These are phyloP conservation scores for Masticophis lateralis DNA, from an alignment of 2,797 vertebrate genomes.

Conservation along the genomic window DNA sequence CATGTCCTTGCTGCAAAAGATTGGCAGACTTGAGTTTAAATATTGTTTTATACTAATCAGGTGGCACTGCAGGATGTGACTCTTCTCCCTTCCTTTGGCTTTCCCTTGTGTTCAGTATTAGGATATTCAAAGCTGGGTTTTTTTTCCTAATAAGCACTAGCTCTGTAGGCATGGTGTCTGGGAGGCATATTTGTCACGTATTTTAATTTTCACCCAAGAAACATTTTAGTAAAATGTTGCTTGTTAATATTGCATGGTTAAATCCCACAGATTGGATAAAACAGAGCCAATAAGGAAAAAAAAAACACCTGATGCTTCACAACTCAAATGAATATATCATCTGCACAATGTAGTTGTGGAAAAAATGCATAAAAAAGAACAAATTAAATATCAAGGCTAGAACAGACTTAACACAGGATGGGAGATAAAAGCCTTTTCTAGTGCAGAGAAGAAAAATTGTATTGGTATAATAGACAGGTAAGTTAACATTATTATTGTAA, in stretches of 20 bases:
- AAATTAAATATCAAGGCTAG: conserved; percentile 63
- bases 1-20: not conserved
- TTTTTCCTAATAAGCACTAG: not conserved
- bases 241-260: conserved; percentile 57
- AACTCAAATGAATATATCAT: conserved; percentile 61
- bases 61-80: not conserved
- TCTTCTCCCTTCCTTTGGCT: conserved; percentile 12
- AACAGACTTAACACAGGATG: conserved; percentile 60
- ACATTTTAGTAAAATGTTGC: conserved; percentile 56
- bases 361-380: conserved; percentile 59
- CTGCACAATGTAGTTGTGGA: conserved; percentile 58
- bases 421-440: conserved; percentile 65
- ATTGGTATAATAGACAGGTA: conserved; percentile 48
- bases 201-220: conserved; percentile 43
- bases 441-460: conserved; percentile 46
- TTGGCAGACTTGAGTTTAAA: not conserved
- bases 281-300: conserved; percentile 58
- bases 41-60: not conserved
- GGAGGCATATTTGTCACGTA: conserved; percentile 43
- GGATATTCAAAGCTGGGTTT: not conserved
- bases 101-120: not conserved
- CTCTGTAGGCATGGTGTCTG: conserved; percentile 21
- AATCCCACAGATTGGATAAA: conserved; percentile 57
- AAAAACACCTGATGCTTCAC: conserved; percentile 44
- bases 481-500: conserved; percentile 48